Base-by-base conservation (phyloP, 2,888 invertebrate species). In the Lithophane leautieri region DNA sequence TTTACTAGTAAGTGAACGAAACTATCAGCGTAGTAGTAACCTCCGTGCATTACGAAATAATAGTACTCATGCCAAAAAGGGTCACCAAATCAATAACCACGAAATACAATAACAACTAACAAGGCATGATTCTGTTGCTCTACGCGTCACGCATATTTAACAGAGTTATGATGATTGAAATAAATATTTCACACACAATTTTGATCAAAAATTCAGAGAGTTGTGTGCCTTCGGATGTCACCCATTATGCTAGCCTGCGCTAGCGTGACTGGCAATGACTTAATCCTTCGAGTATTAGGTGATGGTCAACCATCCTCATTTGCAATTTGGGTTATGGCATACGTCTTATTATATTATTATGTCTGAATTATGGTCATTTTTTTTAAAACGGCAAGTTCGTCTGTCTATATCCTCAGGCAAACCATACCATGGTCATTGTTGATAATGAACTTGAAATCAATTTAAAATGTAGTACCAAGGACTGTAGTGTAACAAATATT, bases 241-340 rank as follows among this genome's bases (percentile, higher is more conserved):
- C 40, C 73, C 61, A 87, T 88, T 86, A 87, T 28, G 25, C 71
- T 79, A 67, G 44, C 19, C 76, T 65, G 70, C 50, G 60, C 75
- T 84, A 74, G 79, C 86, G 87, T 87, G 82, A 87, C 85, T 88
- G 81, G 81, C 73, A 74, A 86, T 84, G 78, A 78, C 65, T 78
- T 78, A 82, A 86, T 82, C 84, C 85, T 84, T 85, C 89, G 62
- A 52, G 79, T 88, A 85, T 82, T 85, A 79, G 87, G 89, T 89
- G 86, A 89, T 78, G 89, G 89, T 76, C 89, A 89, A 73, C 73
- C 76, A 82, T 79, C 70, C 79, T 86, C 79, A 87, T 88, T 82
- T 86, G 66, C 83, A 82, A 88, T 84, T 88, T 79, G 34, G 83
- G 78, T 85, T 77, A 81, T 69, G 34, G 54, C 76, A 66, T 61